Base-by-base conservation (phyloP, 1,140 invertebrate genomes). In the Drosophila persimilis region DNA sequence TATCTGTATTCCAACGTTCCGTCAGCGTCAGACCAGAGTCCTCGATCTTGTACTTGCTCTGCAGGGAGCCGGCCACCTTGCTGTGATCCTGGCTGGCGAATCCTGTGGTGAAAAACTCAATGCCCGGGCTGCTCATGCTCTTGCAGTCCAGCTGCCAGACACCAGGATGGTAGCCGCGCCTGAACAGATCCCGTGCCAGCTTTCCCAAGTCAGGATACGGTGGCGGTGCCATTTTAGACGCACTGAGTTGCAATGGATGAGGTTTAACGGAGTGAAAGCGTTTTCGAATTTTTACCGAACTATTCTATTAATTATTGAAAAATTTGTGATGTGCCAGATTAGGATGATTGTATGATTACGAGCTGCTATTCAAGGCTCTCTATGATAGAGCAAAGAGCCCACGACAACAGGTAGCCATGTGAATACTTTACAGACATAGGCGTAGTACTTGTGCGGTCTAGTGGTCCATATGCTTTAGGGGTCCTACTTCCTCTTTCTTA, bases 141-240 rank as follows among this genome's bases (percentile, higher is more conserved):
- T 62, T 84, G 64, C 84, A 83, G 20, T 88, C 79, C 7, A 88
- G 15, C 39, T 88, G 79, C 83, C 83, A 88, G n/a, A 89, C 11
- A 0, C 83, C 84, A 6, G 84, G 75, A 39, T 77, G 84, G 44
- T 88, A 88, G 43, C 79, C 79, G 3, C 76, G 71, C 31, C 9
- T 73, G 6, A 88, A 79, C 2, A 88, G n/a, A 29, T 88, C 72
- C 1, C 75, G 75, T 17, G 84, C 79, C 13, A 73, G 41, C 26
- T 65, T 89, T 17, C 83, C 83, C 58, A 88, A 69, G 6, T 89
- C 84, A 9, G 43, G 35, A 61, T 89, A 88, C 3, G 58, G 8
- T 4, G 83, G 75, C 35, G 63, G 50, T 13, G 43, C 53, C 83
- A 88, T 88, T 48, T 9, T 61, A 7, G 24, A 39, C 24, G 7